These are phyloP conservation scores for Hypotaenidia philippensis DNA, from an alignment of 2,797 vertebrate species.

Conservation along the genomic window DNA sequence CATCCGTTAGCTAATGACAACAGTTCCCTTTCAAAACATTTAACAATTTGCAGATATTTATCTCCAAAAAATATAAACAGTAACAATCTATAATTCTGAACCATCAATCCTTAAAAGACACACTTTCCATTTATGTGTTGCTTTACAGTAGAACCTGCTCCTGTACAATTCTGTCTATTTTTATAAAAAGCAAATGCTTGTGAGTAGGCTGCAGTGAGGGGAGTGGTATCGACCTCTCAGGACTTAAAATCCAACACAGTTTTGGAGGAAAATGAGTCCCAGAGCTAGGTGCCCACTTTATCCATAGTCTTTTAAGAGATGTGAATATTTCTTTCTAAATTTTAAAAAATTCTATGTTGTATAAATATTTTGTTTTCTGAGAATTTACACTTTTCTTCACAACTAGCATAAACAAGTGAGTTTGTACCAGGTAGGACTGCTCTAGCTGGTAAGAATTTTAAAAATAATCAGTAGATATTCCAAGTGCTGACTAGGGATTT, in stretches of 20 bases:
- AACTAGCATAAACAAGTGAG: not conserved
- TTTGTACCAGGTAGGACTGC: not conserved
- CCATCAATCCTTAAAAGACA: not conserved
- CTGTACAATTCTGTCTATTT: not conserved
- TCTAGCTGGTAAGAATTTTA: not conserved
- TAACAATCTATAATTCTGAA: not conserved
- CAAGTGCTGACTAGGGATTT: conserved; percentile 23
- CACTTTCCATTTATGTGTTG: not conserved
- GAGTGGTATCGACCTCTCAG: not conserved
- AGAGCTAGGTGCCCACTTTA: not conserved
- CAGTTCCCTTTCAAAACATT: not conserved
- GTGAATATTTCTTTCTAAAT: too few relatives aligned
- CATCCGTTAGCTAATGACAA: not conserved
- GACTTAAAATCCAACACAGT: not conserved
- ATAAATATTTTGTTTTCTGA: not conserved
- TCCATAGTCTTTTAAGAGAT: not conserved
- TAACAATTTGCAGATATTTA: not conserved
- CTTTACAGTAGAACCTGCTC: not conserved
- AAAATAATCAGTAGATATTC: not conserved
- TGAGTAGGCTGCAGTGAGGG: not conserved
- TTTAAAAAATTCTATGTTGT: not conserved
- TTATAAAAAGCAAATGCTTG: not conserved
- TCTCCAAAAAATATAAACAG: not conserved
- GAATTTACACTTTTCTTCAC: not conserved
- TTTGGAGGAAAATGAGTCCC: not conserved